Conservation (phyloP, 2,797 vertebrate species). For the Cetoscarus ocellatus region DNA sequence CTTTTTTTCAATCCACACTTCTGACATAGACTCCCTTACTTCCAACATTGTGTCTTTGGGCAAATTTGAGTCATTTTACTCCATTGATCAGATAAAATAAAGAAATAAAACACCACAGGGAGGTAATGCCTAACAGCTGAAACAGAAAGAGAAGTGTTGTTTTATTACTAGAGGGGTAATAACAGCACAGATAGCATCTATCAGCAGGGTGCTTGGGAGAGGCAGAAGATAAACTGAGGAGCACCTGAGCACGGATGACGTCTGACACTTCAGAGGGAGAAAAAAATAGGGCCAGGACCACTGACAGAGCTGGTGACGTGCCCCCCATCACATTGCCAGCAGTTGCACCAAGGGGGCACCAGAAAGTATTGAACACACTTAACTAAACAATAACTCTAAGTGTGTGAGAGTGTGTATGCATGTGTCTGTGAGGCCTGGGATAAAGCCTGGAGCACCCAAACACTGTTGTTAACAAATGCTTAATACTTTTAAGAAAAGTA, state of each 20-base stretch:
- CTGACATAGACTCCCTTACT: conserved; percentile 24
- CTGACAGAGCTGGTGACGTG: conserved; percentile 61
- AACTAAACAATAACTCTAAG: conserved; percentile 43
- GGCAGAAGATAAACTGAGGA: conserved; percentile 71
- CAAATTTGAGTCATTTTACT: conserved; percentile 38
- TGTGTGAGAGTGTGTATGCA: conserved; percentile 25
- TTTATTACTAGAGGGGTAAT: conserved; percentile 78
- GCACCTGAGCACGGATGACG: conserved; percentile 75
- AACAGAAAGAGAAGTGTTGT: conserved; percentile 74
- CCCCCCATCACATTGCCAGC: conserved; percentile 47
- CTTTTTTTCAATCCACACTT: conserved; percentile 8
- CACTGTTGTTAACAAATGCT: conserved; percentile 36
- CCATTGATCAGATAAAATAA: conserved; percentile 37
- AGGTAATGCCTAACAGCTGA: conserved; percentile 67
- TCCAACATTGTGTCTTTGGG: conserved; percentile 22
- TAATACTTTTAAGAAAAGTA: conserved; percentile 54
- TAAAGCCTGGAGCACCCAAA: conserved; percentile 41
- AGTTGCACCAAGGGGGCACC: conserved; percentile 46
- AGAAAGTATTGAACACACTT: conserved; percentile 57
- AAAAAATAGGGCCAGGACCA: conserved; percentile 41
- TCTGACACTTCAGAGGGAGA: conserved; percentile 70
- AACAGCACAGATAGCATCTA: conserved; percentile 73
- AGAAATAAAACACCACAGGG: conserved; percentile 29
- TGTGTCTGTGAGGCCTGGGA: conserved; percentile 31
- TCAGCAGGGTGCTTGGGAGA: conserved; percentile 73